These are phyloP conservation scores for Muscidifurax raptorellus DNA, from an alignment of 1,140 invertebrate species.

Conservation along the genomic window DNA sequence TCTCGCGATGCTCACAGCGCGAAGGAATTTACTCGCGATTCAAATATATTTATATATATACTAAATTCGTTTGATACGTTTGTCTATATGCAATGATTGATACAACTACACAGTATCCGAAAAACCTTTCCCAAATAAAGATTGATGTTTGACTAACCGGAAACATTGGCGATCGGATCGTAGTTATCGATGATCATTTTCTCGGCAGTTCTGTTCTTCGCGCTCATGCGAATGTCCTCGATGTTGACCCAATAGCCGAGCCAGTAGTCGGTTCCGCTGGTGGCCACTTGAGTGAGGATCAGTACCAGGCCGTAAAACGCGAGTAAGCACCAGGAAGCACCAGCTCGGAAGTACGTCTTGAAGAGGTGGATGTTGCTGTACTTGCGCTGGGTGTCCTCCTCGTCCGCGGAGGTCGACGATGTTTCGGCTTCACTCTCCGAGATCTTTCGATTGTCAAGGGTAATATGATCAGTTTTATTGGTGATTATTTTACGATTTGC, in stretches of 20 bases:
- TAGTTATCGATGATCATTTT: constrained; percentile 37
- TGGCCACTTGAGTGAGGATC: constrained; percentile 81
- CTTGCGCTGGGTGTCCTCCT: constrained; percentile 25
- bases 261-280: constrained; percentile 87
- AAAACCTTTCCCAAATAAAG: too few relatives aligned
- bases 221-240: constrained; percentile 65
- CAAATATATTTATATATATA: too few relatives aligned
- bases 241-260: constrained; percentile 84
- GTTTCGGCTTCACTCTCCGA: neutral
- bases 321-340: constrained; percentile 79
- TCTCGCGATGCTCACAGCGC: neutral
- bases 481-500: too few relatives aligned
- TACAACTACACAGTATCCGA: too few relatives aligned
- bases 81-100: too few relatives aligned
- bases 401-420: neutral
- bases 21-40: too few relatives aligned
- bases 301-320: constrained; percentile 78
- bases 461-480: neutral
- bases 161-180: constrained; percentile 50
- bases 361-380: constrained; percentile 15
- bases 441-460: neutral
- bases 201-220: neutral
- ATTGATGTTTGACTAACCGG: too few relatives aligned
- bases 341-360: constrained; percentile 80
- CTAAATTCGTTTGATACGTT: too few relatives aligned